Evolutionary conservation across 2,888 invertebrate genomes (phyloP).

Genomic region (Allacma fusca): DNA sequence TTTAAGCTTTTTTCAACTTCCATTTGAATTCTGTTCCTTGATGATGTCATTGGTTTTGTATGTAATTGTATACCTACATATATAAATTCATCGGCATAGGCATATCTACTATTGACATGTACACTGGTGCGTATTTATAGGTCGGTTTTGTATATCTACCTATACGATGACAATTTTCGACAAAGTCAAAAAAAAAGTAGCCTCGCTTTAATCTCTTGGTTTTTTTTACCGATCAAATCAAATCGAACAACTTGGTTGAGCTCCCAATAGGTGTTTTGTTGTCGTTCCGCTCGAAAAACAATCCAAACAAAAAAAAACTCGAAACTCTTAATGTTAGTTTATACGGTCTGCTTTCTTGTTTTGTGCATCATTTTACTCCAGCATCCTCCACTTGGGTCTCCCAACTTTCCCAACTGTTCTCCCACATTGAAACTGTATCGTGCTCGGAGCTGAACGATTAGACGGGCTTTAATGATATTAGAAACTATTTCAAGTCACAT

Average conservation of each 20-base stretch:
- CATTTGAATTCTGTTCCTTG: no score
- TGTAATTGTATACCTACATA: no score
- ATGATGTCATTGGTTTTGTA: no score
- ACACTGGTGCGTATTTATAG: no score
- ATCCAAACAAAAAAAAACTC: background rate
- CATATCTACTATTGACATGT: no score
- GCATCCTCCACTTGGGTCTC: background rate
- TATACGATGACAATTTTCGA: no score
- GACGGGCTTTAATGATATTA: conserved; percentile 14
- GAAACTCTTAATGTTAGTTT: conserved; percentile 15
- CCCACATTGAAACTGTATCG: background rate
- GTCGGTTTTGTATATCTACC: no score
- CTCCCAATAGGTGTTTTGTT: background rate
- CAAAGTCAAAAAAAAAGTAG: no score
- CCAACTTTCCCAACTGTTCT: background rate
- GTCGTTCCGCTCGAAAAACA: conserved; percentile 25
- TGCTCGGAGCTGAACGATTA: background rate
- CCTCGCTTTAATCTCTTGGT: background rate
- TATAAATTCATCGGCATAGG: no score
- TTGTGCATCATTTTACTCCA: conserved; percentile 17
- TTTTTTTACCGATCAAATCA: conserved; percentile 6
- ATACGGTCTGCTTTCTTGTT: background rate
- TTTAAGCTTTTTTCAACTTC: no score
- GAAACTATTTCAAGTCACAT: conserved; percentile 34
- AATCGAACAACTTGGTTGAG: conserved; percentile 26